Conservation (phyloP, 2,888 invertebrate species). For the Dolichomitus sp. region DNA sequence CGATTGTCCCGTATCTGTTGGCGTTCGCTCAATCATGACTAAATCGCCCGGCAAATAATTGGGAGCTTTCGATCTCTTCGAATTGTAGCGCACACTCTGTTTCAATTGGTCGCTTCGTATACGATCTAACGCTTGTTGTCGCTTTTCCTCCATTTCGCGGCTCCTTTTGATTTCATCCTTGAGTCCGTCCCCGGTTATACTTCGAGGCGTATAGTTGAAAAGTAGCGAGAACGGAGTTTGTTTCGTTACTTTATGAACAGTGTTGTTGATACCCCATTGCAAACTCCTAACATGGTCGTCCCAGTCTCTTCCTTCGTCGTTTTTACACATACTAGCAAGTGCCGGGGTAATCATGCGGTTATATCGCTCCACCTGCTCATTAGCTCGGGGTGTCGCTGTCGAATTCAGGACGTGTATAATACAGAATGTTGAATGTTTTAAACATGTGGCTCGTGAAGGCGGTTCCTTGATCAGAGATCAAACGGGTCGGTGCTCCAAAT, state of each 20-base stretch:
- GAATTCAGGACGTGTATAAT: conserved; percentile 70
- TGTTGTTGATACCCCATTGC: conserved; percentile 71
- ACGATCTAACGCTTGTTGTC: too few species aligned
- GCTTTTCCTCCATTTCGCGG: too few species aligned
- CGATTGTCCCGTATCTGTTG: too few species aligned
- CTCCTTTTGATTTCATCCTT: too few species aligned
- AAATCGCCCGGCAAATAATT: too few species aligned
- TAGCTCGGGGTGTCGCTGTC: conserved; percentile 74
- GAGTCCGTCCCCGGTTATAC: too few species aligned
- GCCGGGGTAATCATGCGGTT: conserved; percentile 71
- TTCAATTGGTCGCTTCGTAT: too few species aligned
- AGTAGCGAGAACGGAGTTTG: conserved; percentile 60
- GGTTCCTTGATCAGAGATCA: conserved; percentile 54
- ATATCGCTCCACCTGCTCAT: conserved; percentile 73
- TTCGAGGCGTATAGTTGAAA: too few species aligned
- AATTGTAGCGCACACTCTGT: too few species aligned
- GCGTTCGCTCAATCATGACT: too few species aligned
- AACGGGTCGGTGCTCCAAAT: conserved; percentile 29
- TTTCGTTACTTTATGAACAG: conserved; percentile 63
- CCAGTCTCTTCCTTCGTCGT: conserved; percentile 69
- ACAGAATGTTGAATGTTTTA: conserved; percentile 25
- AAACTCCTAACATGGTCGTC: conserved; percentile 54
- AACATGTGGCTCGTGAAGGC: conserved; percentile 55
- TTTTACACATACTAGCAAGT: conserved; percentile 64
- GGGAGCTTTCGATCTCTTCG: too few species aligned